A percentile compares a stretch with the other conserved stretches of the same genome.
These are phyloP conservation scores for Neomicropteryx cornuta DNA, from an alignment of 1,140 invertebrate genomes.

Conservation along the genomic window DNA sequence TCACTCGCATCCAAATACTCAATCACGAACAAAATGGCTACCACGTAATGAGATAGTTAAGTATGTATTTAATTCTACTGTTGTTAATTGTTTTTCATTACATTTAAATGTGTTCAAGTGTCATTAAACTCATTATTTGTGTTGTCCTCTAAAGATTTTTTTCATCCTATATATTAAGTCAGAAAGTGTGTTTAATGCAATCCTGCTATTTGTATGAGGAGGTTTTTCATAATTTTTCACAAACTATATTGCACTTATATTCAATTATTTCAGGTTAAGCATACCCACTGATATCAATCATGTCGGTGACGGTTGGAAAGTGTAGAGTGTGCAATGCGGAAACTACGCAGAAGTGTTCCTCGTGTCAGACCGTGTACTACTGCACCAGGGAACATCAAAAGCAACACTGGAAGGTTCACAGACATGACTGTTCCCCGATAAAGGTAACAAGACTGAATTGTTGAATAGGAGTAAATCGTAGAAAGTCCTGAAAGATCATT, in stretches of 20 bases:
- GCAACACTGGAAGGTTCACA: conserved; percentile 62
- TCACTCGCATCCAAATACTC: too few species aligned
- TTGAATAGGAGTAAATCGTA: conserved; percentile 9
- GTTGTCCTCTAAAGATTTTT: too few species aligned
- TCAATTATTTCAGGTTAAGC: conserved; percentile 5
- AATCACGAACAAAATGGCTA: too few species aligned
- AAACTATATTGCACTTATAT: not conserved
- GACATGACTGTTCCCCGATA: conserved; percentile 46
- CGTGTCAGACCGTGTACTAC: conserved; percentile 56
- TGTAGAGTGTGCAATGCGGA: conserved; percentile 27
- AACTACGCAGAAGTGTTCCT: conserved; percentile 46
- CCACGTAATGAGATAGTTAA: too few species aligned
- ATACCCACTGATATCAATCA: too few species aligned
- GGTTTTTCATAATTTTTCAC: not conserved
- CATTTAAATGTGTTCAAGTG: too few species aligned
- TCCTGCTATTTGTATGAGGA: not conserved
- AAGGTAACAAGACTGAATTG: conserved; percentile 39
- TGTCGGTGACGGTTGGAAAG: too few species aligned
- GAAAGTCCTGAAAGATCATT: not conserved
- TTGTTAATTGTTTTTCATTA: too few species aligned
- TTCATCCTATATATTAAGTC: too few species aligned
- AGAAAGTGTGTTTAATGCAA: too few species aligned
- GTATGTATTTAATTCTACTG: too few species aligned
- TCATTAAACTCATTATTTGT: too few species aligned
- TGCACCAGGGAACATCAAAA: conserved; percentile 66